Percentiles rank a stretch among this genome's conserved stretches.
These are phyloP conservation scores for Rhinogobius similis DNA, from an alignment of 2,113 vertebrate species.

Conservation along the genomic window DNA sequence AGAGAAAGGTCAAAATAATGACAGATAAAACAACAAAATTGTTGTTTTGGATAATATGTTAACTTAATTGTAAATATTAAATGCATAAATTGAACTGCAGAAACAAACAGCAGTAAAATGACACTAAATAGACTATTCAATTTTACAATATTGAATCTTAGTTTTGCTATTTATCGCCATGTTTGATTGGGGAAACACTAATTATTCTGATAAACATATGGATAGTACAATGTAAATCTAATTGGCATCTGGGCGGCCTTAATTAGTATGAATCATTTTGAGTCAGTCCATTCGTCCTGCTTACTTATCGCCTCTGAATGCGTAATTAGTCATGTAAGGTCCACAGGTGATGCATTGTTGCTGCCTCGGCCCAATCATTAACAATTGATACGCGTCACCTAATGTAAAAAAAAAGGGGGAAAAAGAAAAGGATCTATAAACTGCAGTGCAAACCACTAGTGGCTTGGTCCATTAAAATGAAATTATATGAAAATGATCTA, in stretches of 20 bases:
- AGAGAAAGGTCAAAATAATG: no score
- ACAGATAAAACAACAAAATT: no score
- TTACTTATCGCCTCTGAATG: conserved; percentile 74
- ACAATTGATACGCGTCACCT: conserved; percentile 69
- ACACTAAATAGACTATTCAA: not conserved
- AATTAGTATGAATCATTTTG: conserved; percentile 73
- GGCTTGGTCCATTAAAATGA: conserved; percentile 50
- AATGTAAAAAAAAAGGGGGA: conserved; percentile 40
- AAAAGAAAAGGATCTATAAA: conserved; percentile 40
- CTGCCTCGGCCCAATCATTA: conserved; percentile 56
- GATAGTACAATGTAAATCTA: conserved; percentile 54
- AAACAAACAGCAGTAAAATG: no score
- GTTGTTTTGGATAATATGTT: no score
- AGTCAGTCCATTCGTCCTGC: conserved; percentile 74
- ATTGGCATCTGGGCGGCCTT: conserved; percentile 67
- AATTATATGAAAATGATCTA: conserved; percentile 45
- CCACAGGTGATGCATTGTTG: conserved; percentile 67
- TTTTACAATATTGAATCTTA: not conserved
- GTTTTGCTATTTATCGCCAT: not conserved
- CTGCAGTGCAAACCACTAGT: conserved; percentile 38
- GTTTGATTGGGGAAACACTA: conserved; percentile 26
- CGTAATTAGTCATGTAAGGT: conserved; percentile 68
- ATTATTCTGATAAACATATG: conserved; percentile 46
- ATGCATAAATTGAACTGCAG: no score
- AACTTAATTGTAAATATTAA: no score